A percentile compares a stretch with the other conserved stretches of the same genome.
Evolutionary conservation across 2,888 invertebrate species (phyloP).

Genomic region (Blastobasis adustella): DNA sequence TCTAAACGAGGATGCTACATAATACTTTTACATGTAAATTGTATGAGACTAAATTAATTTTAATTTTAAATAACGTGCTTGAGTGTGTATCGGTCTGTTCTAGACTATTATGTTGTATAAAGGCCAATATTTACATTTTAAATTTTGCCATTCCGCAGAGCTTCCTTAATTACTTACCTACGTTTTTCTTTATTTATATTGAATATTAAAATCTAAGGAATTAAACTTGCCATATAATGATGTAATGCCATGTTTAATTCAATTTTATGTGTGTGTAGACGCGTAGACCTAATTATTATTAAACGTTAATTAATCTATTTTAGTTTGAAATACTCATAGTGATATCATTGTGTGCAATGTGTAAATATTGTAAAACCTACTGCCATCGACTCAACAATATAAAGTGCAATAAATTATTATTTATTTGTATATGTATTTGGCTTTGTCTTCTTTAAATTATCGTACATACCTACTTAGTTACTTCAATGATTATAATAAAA

Average conservation of each 20-base stretch:
- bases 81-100: not conserved
- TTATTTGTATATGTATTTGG: slow-evolving; percentile 18
- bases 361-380: slow-evolving; percentile 20
- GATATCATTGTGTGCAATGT: slow-evolving; percentile 30
- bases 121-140: slow-evolving; percentile 17
- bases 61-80: not conserved
- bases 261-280: slow-evolving; percentile 5
- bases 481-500: not conserved
- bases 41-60: slow-evolving; percentile 2
- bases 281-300: not conserved
- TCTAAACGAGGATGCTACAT: slow-evolving; percentile 15
- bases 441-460: not conserved
- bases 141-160: slow-evolving; percentile 28
- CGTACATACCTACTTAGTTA: not conserved
- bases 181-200: not conserved
- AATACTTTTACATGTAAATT: slow-evolving; percentile 1
- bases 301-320: slow-evolving; percentile 13
- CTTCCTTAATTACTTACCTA: slow-evolving; percentile 5
- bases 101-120: slow-evolving; percentile 9
- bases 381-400: slow-evolving; percentile 23
- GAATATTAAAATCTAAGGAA: slow-evolving; percentile 27
- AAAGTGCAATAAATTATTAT: slow-evolving; percentile 51
- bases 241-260: slow-evolving; percentile 62
- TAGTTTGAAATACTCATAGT: slow-evolving; percentile 27
- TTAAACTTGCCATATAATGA: slow-evolving; percentile 62